These are phyloP conservation scores for Tragelaphus eurycerus DNA, from an alignment of 2,797 vertebrate species.

Conservation along the genomic window DNA sequence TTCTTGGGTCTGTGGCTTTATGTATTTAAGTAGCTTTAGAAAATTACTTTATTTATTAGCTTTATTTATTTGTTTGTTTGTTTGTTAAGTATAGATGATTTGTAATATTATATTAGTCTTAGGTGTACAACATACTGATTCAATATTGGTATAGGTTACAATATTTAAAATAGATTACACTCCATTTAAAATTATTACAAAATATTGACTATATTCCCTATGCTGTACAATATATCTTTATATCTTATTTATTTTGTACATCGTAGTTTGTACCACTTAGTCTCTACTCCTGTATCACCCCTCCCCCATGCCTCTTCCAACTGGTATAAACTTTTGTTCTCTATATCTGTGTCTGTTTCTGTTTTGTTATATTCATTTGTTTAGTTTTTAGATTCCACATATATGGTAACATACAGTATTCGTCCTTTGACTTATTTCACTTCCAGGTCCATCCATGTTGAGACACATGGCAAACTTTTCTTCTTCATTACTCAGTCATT, in stretches of 20 bases:
- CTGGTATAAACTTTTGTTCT: background rate
- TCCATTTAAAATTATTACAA: background rate
- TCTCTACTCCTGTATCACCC: background rate
- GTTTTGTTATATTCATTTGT: background rate
- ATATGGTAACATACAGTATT: background rate
- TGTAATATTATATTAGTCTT: background rate
- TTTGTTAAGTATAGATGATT: background rate
- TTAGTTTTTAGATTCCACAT: background rate
- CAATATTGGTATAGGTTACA: background rate
- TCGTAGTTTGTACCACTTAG: no score
- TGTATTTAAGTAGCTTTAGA: background rate
- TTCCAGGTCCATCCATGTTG: background rate
- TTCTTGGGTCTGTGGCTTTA: background rate
- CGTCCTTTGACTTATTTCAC: background rate
- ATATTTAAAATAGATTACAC: background rate
- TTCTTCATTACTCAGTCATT: background rate
- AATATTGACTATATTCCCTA: background rate
- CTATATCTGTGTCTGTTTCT: background rate
- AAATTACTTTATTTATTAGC: background rate
- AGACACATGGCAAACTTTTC: background rate
- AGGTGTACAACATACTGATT: background rate
- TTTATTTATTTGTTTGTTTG: background rate
- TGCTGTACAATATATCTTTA: background rate
- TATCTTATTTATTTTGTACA: background rate
- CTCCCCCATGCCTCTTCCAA: background rate